Conservation (phyloP, 2,797 vertebrate species). For the Acanthornis magna region DNA sequence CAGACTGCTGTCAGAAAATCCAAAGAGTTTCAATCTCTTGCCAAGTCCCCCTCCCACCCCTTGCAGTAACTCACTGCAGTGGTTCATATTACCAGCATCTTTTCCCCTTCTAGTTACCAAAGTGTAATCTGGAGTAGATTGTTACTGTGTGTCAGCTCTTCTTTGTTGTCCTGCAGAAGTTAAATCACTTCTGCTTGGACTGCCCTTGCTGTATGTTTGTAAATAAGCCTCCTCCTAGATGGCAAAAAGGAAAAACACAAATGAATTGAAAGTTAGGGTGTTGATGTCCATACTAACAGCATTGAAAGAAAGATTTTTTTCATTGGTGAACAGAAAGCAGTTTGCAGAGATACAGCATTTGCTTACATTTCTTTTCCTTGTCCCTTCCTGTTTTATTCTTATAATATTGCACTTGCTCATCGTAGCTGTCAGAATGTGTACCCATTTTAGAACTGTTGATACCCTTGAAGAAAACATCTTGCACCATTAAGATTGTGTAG, state of each 20-base stretch:
- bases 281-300: not conserved
- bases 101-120: not conserved
- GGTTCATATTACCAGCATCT: not conserved
- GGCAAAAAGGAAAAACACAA: slow-evolving; percentile 31
- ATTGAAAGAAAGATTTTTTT: slow-evolving; percentile 45
- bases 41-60: not conserved
- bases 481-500: not conserved
- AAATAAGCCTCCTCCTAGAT: slow-evolving; percentile 24
- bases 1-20: not conserved
- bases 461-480: not conserved
- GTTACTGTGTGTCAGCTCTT: not conserved
- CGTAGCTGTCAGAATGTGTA: slow-evolving; percentile 15
- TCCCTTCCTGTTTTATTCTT: slow-evolving; percentile 26
- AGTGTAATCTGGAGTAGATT: slow-evolving; percentile 28
- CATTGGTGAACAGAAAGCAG: not conserved
- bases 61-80: not conserved
- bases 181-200: slow-evolving; percentile 27
- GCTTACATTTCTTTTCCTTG: slow-evolving; percentile 17
- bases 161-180: not conserved
- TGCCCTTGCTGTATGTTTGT: slow-evolving; percentile 40
- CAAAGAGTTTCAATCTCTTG: not conserved
- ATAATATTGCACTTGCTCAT: slow-evolving; percentile 69
- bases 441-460: not conserved
- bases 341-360: slow-evolving; percentile 46
- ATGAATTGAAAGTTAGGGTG: not conserved